These are phyloP conservation scores for Alosa sapidissima DNA, from an alignment of 2,797 vertebrate species.

Conservation along the genomic window DNA sequence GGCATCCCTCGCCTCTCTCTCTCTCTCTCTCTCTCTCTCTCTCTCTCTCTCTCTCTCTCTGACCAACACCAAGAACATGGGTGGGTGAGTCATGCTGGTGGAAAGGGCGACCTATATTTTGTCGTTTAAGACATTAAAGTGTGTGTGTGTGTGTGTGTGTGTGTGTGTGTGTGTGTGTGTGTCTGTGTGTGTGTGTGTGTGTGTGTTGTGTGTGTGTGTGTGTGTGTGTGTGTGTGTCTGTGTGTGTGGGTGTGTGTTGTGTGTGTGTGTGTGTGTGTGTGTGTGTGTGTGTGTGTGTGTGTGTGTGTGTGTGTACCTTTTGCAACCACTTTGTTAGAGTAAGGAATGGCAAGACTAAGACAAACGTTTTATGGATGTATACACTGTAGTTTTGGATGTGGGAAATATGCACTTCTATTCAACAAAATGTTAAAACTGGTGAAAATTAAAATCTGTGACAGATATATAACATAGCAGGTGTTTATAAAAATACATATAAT, in stretches of 20 bases:
- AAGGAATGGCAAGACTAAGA: not conserved
- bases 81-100: not conserved
- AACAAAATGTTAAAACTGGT: not conserved
- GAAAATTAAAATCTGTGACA: not conserved
- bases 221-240: not conserved
- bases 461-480: not conserved
- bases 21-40: conserved; percentile 1
- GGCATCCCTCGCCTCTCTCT: conserved; percentile 28
- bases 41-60: conserved; percentile 21
- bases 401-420: not conserved
- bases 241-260: not conserved
- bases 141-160: not conserved
- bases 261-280: not conserved
- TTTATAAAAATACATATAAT: not conserved
- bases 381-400: no score
- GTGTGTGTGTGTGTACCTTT: not conserved
- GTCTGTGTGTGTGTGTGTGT: not conserved
- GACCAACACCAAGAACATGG: not conserved
- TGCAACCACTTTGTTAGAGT: not conserved
- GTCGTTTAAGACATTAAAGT: not conserved
- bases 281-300: not conserved
- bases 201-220: not conserved
- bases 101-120: not conserved
- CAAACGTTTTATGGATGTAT: not conserved
- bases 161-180: not conserved